Evolutionary conservation across 2,888 invertebrate species (phyloP), one percentile per base, ranked within the genome.

Genomic region (Campoplex nolae): DNA sequence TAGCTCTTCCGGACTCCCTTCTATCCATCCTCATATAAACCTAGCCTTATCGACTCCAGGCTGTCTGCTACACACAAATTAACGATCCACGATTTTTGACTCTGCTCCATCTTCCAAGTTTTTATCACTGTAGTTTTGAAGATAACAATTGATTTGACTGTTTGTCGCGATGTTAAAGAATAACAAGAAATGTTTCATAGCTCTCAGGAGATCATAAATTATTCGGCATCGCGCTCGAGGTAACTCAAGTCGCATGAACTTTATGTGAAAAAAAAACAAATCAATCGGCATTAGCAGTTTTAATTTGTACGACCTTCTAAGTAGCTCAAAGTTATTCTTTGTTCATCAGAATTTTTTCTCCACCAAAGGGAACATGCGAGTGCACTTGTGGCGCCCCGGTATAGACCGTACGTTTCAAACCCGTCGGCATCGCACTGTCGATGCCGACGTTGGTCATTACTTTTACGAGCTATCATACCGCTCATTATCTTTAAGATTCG

Each of bases 381-480:
- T 42, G 42, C 45, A 68, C 35, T 65, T 75, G 75, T 45, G 48
- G 83, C 82, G 74, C 74, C 80, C 84, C 78, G 42, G 67, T 70
- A 58, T 70, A 58, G 48, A 73, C 73, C 82, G 68, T 74, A 38
- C 84, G 45, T 80, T 80, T 67, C 48, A 58, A 70, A 79, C 68
- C n/a, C 85, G 74, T 81, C 85, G 76, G 75, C 84, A 48, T 86
- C 82, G 80, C 82, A 84, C 75, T 83, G 83, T 42, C 75, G 87
- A 75, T 75, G 84, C 78, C 86, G 89, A 89, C 92, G 91, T 92
- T 92, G 92, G 92, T 93, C 92, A 93, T 93, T 93, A 93, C 91
- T 91, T 93, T 93, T 93, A 93, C 93, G 93, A 93, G 92, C 93
- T 91, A 93, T 93, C 93, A 91, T 90, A 91, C 91, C 92, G 91